These are phyloP conservation scores for Portevinia maculata DNA, from an alignment of 2,888 invertebrate species.

Conservation along the genomic window DNA sequence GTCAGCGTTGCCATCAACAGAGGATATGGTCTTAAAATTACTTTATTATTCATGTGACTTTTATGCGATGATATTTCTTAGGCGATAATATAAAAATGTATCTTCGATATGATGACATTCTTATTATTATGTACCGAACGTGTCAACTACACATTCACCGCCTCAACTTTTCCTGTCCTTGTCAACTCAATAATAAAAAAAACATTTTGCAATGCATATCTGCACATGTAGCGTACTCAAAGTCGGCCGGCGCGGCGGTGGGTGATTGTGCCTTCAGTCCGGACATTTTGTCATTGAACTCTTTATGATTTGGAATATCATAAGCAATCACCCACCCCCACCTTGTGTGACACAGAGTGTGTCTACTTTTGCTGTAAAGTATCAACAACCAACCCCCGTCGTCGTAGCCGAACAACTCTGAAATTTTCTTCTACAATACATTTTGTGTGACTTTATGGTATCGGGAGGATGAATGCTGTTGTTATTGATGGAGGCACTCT, in stretches of 20 bases:
- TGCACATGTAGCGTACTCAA: constrained; percentile 18
- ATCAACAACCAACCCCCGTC: constrained; percentile 55
- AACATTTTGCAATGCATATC: constrained; percentile 63
- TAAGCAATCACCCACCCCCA: constrained; percentile 4
- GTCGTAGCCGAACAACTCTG: constrained; percentile 1
- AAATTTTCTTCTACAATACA: constrained; percentile 40
- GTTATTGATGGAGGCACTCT: constrained; percentile 73
- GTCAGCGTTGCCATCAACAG: not conserved
- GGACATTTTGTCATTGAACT: constrained; percentile 65
- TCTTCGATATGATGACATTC: constrained; percentile 72
- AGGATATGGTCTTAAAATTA: constrained; percentile 65
- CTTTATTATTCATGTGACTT: constrained; percentile 73
- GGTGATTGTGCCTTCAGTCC: constrained; percentile 21
- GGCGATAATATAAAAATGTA: constrained; percentile 70
- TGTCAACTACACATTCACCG: constrained; percentile 66
- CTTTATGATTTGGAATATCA: constrained; percentile 64
- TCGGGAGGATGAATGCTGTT: constrained; percentile 31
- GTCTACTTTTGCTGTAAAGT: constrained; percentile 41
- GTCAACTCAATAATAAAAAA: constrained; percentile 19
- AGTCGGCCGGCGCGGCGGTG: constrained; percentile 8
- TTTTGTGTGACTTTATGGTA: constrained; percentile 53
- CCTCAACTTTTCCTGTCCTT: not conserved
- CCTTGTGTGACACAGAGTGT: constrained; percentile 17
- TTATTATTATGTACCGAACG: constrained; percentile 73
- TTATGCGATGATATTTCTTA: constrained; percentile 67